Percentiles rank a stretch among this genome's conserved stretches.
Conservation (phyloP, 1,140 invertebrate genomes). For the Drosophila pallidifrons region DNA sequence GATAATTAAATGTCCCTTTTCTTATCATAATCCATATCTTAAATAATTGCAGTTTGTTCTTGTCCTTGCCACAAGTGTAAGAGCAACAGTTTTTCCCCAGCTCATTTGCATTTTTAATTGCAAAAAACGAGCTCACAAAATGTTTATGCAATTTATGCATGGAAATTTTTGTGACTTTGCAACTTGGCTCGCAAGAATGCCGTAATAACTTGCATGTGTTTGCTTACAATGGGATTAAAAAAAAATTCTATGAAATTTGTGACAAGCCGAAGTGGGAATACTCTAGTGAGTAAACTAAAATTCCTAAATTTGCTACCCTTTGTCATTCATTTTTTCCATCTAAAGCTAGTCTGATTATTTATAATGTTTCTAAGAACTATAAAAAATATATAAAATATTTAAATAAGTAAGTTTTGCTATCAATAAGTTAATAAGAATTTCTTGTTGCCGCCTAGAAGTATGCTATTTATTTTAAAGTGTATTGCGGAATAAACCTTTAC, state of each 20-base stretch:
- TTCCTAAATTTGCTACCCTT: neutral
- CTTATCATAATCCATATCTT: neutral
- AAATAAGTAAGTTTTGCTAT: neutral
- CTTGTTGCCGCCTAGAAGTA: neutral
- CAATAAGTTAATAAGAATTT: too few relatives aligned
- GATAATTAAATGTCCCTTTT: neutral
- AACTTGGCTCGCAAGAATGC: neutral
- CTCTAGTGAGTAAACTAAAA: neutral
- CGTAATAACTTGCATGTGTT: conserved; percentile 11
- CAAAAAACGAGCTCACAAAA: conserved; percentile 9
- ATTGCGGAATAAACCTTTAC: neutral
- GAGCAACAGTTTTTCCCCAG: conserved; percentile 31
- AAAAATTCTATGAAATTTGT: neutral
- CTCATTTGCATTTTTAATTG: conserved; percentile 73
- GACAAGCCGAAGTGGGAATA: neutral
- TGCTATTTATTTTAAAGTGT: neutral
- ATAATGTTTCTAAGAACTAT: too few relatives aligned
- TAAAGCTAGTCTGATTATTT: too few relatives aligned
- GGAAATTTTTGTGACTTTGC: conserved; percentile 11
- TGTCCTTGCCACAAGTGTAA: conserved; percentile 2
- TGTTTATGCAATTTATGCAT: conserved; percentile 13
- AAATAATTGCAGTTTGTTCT: conserved; percentile 2
- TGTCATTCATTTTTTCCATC: neutral
- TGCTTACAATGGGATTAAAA: neutral
- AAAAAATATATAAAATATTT: neutral